Evolutionary conservation across 2,113 vertebrate genomes (phyloP).

Genomic region (Uropsilus gracilis): DNA sequence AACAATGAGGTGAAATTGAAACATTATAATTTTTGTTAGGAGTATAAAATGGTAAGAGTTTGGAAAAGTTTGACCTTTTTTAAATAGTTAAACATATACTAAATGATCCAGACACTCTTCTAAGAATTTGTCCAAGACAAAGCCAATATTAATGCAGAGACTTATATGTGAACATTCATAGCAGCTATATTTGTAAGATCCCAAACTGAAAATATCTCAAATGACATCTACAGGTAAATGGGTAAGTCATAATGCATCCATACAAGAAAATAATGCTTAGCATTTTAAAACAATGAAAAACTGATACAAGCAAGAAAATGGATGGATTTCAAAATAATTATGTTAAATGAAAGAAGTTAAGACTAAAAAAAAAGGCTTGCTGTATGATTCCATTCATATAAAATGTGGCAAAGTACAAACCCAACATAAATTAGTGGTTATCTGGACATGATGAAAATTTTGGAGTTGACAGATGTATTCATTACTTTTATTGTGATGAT

Average conservation of each 20-base stretch:
- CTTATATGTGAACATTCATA: background rate
- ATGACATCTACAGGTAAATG: background rate
- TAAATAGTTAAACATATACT: background rate
- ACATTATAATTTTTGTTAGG: background rate
- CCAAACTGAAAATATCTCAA: background rate
- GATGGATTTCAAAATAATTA: background rate
- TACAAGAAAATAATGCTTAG: background rate
- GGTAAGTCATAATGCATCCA: background rate
- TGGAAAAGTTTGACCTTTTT: background rate
- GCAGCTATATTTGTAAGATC: constrained; percentile 47
- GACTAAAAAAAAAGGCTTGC: background rate
- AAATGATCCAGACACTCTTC: background rate
- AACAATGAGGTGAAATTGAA: background rate
- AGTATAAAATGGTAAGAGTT: background rate
- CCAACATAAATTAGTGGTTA: background rate
- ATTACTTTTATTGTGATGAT: background rate
- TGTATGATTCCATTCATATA: background rate
- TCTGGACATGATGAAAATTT: background rate
- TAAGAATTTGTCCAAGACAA: background rate
- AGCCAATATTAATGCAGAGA: background rate
- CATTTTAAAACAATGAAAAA: background rate
- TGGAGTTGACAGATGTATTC: background rate
- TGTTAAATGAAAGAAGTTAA: background rate
- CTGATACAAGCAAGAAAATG: background rate
- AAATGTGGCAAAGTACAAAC: background rate